Evolutionary conservation across 2,113 vertebrate species (phyloP).

Genomic region (Rhagologus leucostigma): DNA sequence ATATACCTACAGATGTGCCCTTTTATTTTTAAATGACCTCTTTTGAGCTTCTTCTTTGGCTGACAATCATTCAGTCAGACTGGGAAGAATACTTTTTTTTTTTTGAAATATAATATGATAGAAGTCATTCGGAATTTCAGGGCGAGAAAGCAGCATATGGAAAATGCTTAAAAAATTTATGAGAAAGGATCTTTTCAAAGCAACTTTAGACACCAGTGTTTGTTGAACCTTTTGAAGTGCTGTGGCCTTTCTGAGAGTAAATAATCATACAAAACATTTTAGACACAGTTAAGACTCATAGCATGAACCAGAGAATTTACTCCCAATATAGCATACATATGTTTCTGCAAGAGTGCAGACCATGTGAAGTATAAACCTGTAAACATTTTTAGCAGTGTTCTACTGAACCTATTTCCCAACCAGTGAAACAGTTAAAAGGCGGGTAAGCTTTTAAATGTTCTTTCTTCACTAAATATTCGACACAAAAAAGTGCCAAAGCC

Average conservation of each 20-base stretch:
- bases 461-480: neutral
- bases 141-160: neutral
- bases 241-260: neutral
- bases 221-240: neutral
- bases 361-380: neutral
- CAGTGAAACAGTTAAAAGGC: neutral
- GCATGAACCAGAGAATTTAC: neutral
- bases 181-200: neutral
- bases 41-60: neutral
- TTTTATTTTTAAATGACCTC: neutral
- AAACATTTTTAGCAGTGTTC: neutral
- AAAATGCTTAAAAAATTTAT: neutral
- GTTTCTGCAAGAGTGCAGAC: neutral
- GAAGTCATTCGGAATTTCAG: neutral
- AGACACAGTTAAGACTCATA: neutral
- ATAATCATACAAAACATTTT: neutral
- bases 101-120: neutral
- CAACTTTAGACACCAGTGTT: neutral
- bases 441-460: neutral
- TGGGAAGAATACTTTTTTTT: neutral
- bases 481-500: neutral
- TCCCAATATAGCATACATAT: neutral
- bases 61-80: neutral
- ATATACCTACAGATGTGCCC: accelerated
- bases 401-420: neutral